These are phyloP conservation scores for Hydrolagus colliei DNA, from an alignment of 2,797 vertebrate genomes.

Conservation along the genomic window DNA sequence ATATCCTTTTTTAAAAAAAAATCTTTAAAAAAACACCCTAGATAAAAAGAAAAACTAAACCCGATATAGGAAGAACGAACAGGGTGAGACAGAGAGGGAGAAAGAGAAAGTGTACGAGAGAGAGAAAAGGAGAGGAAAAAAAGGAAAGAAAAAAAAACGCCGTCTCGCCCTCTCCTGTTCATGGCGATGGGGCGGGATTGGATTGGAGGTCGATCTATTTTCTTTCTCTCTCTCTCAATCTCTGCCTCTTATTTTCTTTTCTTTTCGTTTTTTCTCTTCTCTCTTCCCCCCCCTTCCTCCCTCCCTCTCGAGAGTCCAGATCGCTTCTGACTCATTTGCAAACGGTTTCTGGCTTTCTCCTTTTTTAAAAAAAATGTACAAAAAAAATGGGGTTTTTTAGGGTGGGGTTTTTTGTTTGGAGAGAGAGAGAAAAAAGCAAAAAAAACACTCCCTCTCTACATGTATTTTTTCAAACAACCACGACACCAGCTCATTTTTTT, in stretches of 20 bases:
- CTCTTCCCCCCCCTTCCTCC: background rate
- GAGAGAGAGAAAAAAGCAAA: background rate
- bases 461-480: background rate
- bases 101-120: no score
- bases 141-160: background rate
- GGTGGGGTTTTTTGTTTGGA: background rate
- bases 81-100: no score
- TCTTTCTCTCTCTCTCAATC: no score
- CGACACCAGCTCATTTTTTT: background rate
- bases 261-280: background rate
- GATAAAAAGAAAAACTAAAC: background rate
- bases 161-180: background rate
- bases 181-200: constrained; percentile 19
- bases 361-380: no score
- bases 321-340: background rate
- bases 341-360: background rate
- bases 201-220: constrained; percentile 19
- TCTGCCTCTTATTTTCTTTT: background rate
- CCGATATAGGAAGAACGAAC: background rate
- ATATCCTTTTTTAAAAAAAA: no score
- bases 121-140: background rate
- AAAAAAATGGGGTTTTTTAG: background rate
- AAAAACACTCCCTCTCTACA: background rate
- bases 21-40: no score
- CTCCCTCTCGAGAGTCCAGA: no score